A percentile compares a stretch with the other conserved stretches of the same genome.
These are phyloP conservation scores for Palythoa heliodiscus DNA, from an alignment of 92 coral and sea anemone genomes.

Conservation along the genomic window DNA sequence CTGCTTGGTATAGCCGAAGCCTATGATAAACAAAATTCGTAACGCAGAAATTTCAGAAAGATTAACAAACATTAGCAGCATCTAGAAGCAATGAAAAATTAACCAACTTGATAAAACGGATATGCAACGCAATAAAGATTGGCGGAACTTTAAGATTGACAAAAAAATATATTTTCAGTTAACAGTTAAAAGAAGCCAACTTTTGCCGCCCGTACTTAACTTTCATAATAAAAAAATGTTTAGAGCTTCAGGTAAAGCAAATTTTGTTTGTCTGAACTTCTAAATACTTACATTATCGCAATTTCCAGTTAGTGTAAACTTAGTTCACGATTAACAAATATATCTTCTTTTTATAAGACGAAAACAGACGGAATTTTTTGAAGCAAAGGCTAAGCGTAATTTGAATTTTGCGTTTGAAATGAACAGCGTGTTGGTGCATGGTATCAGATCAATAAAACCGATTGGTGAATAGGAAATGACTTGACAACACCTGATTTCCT, in stretches of 20 bases:
- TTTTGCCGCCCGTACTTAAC: neutral
- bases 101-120: neutral
- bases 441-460: neutral
- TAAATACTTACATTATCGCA: neutral
- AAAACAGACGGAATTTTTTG: neutral
- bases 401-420: slow-evolving; percentile 15
- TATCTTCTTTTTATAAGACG: neutral
- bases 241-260: neutral
- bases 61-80: slow-evolving; percentile 9
- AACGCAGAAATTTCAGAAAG: neutral
- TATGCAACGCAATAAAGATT: neutral
- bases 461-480: neutral
- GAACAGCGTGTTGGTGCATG: slow-evolving; percentile 18
- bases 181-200: neutral
- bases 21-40: slow-evolving; percentile 16
- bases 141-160: neutral
- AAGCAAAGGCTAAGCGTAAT: neutral
- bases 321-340: neutral
- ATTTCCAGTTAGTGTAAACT: neutral
- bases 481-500: slow-evolving; percentile 15
- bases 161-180: neutral
- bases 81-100: slow-evolving; percentile 22
- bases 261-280: neutral
- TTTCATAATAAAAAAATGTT: neutral
- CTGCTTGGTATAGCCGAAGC: neutral